phyloP scores from a whole-genome alignment of 35 echinoderm and acorn worm genomes.

The Apostichopus parvimensis region DNA sequence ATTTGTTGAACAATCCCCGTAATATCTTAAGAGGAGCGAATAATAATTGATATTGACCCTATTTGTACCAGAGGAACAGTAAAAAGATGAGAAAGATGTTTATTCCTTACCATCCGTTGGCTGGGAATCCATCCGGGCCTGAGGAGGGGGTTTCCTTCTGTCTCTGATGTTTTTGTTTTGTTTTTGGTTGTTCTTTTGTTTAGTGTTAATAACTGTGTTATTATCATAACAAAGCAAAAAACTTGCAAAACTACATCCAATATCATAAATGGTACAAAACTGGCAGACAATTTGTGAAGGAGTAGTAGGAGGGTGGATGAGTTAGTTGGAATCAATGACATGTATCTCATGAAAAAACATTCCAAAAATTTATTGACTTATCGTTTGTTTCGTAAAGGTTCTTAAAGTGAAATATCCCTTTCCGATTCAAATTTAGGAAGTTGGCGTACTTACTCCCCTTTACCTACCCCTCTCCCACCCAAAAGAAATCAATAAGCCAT shows the following conservation, averaged over 20 bases:
- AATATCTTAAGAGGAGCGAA: too few relatives aligned
- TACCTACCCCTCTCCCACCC: too few relatives aligned
- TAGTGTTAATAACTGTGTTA: background rate
- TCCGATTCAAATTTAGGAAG: too few relatives aligned
- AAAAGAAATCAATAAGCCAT: too few relatives aligned
- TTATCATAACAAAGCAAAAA: background rate
- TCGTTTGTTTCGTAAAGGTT: too few relatives aligned
- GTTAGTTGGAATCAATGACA: background rate
- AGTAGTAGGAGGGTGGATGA: background rate
- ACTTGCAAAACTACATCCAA: background rate
- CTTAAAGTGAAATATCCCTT: too few relatives aligned
- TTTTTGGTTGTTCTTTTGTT: background rate
- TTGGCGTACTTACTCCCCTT: too few relatives aligned
- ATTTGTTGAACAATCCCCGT: too few relatives aligned
- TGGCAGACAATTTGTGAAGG: background rate
- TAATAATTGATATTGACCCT: too few relatives aligned
- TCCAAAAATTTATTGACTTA: background rate
- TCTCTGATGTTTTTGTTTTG: background rate
- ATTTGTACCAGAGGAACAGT: too few relatives aligned
- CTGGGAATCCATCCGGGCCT: background rate
- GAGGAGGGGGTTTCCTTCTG: background rate
- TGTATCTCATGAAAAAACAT: background rate
- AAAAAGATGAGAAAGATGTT: background rate
- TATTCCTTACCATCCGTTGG: background rate
- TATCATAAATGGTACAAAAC: background rate